Evolutionary conservation across 1,140 invertebrate species (phyloP), one percentile per base, ranked within the genome.

Genomic region (Drosophila subpulchrella): DNA sequence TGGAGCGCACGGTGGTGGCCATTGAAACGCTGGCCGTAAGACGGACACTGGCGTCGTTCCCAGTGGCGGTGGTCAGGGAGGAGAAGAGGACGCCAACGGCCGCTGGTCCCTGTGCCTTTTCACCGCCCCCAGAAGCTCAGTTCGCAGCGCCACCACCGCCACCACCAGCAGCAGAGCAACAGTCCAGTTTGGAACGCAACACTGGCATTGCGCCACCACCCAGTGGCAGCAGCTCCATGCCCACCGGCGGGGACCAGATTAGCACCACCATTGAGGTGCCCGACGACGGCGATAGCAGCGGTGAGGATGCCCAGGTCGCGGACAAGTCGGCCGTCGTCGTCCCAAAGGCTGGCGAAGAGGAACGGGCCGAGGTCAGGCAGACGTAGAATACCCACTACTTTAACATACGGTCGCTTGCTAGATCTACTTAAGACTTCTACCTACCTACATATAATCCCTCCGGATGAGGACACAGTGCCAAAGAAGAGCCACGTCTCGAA

Each of bases 1-100:
- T 92, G 11, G 91, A 92, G 68, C 81, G 91, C 8, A 92, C 91
- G 11, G 91, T 92, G 24, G 54, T 91, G 51, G 91, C 91, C 27
- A 89, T 92, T 47, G 91, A 92, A 51, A 57, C 77, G 36, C 56
- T 92, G 38, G 91, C 90, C 10, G 53, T 82, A 32, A 61, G 15
- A 5, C 60, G 63, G 1, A 6, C 39, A 5, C 59, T 41, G 3
- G 7, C 36, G n/a, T 24, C 54, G n/a, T 15, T 11, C 11, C 24
- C 32, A 10, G 5, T 11, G 5, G 8, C 15, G 12, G 8, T 8
- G 12, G 12, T 6, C 12, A n/a, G 32, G n/a, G 48, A 50, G n/a
- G 11, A 15, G 1, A 17, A 50, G n/a, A 11, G 10, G 0, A 17
- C 15, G 2, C n/a, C 32, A 12, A 1, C 17, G 13, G 17, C 44